Conservation (phyloP, 2,113 vertebrate genomes). For the Amphiprion ocellaris region DNA sequence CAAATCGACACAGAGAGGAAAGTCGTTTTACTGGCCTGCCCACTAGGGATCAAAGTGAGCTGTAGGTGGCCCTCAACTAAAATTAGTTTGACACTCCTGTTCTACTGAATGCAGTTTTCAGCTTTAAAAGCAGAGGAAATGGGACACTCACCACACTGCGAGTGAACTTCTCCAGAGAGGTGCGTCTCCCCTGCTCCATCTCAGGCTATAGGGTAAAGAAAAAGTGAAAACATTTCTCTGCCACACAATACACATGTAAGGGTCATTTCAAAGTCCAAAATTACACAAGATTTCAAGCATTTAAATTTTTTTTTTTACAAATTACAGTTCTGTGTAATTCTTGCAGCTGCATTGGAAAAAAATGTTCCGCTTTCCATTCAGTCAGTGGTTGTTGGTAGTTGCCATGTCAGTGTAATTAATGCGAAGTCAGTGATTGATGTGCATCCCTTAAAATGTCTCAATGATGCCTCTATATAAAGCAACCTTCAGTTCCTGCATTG, state of each 20-base stretch:
- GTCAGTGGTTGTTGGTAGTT: background rate
- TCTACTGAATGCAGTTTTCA: background rate
- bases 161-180: constrained; percentile 99
- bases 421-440: background rate
- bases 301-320: background rate
- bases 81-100: background rate
- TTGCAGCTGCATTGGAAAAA: background rate
- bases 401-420: background rate
- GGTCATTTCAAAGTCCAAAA: background rate
- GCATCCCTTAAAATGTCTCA: background rate
- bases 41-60: too few species aligned
- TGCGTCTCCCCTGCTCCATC: constrained; percentile 96
- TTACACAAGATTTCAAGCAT: too few species aligned
- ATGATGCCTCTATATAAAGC: background rate
- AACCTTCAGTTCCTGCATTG: background rate
- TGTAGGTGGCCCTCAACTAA: too few species aligned
- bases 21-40: too few species aligned
- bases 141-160: constrained; percentile 94
- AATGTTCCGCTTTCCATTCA: background rate
- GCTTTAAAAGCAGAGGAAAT: background rate
- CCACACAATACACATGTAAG: background rate
- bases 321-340: background rate
- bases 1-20: too few species aligned
- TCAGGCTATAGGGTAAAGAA: constrained; percentile 88
- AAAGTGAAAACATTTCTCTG: background rate